Base-by-base conservation (phyloP, 2,113 vertebrate genomes). In the Scalopus aquaticus region DNA sequence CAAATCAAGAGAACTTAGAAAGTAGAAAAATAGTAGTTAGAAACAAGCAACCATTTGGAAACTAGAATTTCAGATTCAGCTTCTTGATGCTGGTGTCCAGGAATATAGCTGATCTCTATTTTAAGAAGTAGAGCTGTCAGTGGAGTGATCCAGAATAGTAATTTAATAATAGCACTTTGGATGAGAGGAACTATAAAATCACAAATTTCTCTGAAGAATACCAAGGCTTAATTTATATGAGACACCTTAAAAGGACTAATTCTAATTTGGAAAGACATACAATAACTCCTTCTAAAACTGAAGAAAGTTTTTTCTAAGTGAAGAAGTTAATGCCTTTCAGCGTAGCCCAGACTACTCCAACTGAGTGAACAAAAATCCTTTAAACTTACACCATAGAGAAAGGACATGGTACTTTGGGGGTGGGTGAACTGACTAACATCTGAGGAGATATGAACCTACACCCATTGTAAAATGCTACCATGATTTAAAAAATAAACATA, bases 21-120 rank as follows among this genome's bases (percentile, higher is more conserved):
- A 92, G 76, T 44, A 94, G 83, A 88, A 91, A 95, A 90, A 81
- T 13, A 62, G 70, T 83, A 37, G 54, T 78, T 97, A 87, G 88
- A 93, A 95, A 58, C 35, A 80, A 84, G 85, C 13, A 6, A 46
- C 92, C 76, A 93, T 90, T 96, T 96, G 86, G 79, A 95, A 95
- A 91, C 74, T 70, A 56, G 88, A 91, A 95, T 95, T 84, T 95
- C 62, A 94, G 90, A 93, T 83, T 93, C 87, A 91, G 84, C 76
- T 90, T 84, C 92, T 78, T 84, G 56, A 93, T 60, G 46, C 49
- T 56, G 70, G 67, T 91, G 84, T 93, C 95, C 80, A 96, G 77
- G 93, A 97, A 96, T 94, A 97, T 46, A 95, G 49, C 84, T 90
- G 72, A 88, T 93, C 37, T 94, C 95, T 97, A 94, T 97, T 96